Conservation (phyloP, 2,888 invertebrate genomes). For the Pimpla rufipes region DNA sequence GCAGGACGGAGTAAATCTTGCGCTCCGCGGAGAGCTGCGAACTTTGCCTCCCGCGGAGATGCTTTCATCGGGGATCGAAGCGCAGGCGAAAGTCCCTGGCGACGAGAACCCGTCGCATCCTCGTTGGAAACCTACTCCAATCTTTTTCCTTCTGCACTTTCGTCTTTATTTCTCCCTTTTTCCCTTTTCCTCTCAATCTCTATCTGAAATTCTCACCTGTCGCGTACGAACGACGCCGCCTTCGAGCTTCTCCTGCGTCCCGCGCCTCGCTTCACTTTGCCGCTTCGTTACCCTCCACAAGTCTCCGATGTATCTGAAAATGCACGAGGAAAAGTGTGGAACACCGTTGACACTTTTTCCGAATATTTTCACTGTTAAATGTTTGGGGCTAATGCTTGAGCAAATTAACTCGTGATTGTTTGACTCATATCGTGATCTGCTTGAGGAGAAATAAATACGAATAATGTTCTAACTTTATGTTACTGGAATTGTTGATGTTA, state of each 20-base stretch:
- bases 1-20: constrained; percentile 74
- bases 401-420: neutral
- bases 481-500: no score
- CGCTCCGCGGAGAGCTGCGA: constrained; percentile 38
- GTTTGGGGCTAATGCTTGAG: no score
- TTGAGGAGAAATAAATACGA: neutral
- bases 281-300: constrained; percentile 2
- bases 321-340: neutral
- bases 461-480: no score
- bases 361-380: no score
- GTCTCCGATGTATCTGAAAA: neutral
- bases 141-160: constrained; percentile 29
- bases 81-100: constrained; percentile 36
- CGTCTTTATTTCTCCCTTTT: constrained; percentile 17
- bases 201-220: constrained; percentile 40
- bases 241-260: neutral
- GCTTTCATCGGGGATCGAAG: constrained; percentile 73
- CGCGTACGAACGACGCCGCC: neutral
- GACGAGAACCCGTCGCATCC: constrained; percentile 40
- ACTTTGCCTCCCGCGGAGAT: constrained; percentile 36
- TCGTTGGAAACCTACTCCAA: constrained; percentile 42
- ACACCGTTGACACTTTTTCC: neutral
- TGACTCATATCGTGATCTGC: neutral
- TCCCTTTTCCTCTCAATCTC: constrained; percentile 28
- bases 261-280: neutral